Base-by-base conservation (phyloP, 2,113 vertebrate species). In the Peromyscus leucopus region DNA sequence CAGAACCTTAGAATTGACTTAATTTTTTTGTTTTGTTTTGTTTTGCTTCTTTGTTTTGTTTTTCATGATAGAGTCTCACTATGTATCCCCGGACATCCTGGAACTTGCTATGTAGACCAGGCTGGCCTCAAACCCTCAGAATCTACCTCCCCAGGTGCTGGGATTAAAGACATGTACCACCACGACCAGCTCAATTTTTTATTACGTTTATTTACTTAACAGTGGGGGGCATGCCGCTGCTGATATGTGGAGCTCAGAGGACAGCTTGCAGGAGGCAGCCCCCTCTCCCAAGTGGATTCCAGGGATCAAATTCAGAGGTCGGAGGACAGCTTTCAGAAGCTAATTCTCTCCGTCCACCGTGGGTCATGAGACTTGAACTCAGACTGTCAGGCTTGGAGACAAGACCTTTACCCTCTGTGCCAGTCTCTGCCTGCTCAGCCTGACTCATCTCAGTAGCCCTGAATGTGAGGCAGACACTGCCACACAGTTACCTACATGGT, bases 381-480 rank as follows among this genome's bases (percentile, higher is more conserved):
- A 16, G 17, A 65, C 22, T 22, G 33, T 63, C 85, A 2, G 46
- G 11, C 9, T 33, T 48, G 19, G 48, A 36, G 21, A 33, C 46
- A 36, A 71, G 85, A 2, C 15, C 65, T 72, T 51, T 7, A 15
- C 36, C 48, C 79, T 8, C 46, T n/a, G 36, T 26, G 67, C 19
- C 3, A 0, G 8, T 7, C 10, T 42, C 2, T 36, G 17, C 86
- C 48, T 21, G 63, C 22, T 33, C 1, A 1, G 21, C 13, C 11
- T 55, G 57, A 36, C 3, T 28, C 1, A 2, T 71, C 9, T 71
- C 61, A 69, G 15, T 36, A 22, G 15, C 59, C 39, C 59, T 21
- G 39, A 21, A 17, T 2, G 28, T 10, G 26, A 46, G 59, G 61
- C 39, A 19, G 4, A 19, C 13, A 19, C 39, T 33, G 83, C 16